Evolutionary conservation across 2,888 invertebrate species (phyloP), one percentile per base, ranked within the genome.

Genomic region (Oscheius sp.): DNA sequence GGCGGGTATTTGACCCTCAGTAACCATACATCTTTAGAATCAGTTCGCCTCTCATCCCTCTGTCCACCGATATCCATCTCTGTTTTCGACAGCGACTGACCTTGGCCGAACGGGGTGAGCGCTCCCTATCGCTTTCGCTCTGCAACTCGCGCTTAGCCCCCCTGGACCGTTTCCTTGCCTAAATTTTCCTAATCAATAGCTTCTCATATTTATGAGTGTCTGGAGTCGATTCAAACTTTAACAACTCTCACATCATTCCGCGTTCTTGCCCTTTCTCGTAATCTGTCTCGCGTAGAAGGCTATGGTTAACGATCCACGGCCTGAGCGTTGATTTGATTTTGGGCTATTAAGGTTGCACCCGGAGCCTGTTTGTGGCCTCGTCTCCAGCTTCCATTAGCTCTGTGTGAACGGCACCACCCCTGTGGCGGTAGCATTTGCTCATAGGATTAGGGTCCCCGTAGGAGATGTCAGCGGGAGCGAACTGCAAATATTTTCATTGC

Each of bases 401-500:
- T 62, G 42, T 42, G 58, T 32, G 33, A 32, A 58, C 58, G 32
- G n/a, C 58, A 58, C 11, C 37, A n/a, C 29, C 48, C 21, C 63
- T 50, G 1, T 37, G 7, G 7, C 53, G 55, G 68, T 68, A 68
- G 68, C 68, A 35, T 68, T 68, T 68, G 68, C 68, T 68, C 21
- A 68, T 35, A 21, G 42, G 68, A 53, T 68, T 68, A 68, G 55
- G 7, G 53, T 55, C 68, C 68, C 63, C 63, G 50, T 63, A 48
- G 59, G 59, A 50, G 66, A 66, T 68, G 68, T 68, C 68, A 68
- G 55, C 53, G 55, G 68, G 58, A 47, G 29, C 21, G 35, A 47
- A 63, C 29, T 33, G 70, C 70, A 70, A 70, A 70, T 70, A 70
- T 70, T 70, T 42, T 70, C 58, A 70, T 70, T 59, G 70, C 70